Evolutionary conservation across 2,113 vertebrate species (phyloP).

Genomic region (Puma concolor): DNA sequence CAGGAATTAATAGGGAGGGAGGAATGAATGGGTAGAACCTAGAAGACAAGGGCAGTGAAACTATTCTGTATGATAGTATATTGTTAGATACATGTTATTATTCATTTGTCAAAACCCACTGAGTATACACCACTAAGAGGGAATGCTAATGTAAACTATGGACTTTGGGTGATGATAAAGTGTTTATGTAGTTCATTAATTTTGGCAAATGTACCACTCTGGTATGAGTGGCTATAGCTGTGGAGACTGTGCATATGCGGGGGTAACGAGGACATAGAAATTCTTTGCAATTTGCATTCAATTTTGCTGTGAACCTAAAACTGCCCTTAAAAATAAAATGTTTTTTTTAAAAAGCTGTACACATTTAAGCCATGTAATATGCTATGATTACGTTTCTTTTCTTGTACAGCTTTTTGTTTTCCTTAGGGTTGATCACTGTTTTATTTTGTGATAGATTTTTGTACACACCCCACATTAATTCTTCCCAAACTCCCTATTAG

Average conservation of each 20-base stretch:
- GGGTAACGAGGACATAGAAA: no score
- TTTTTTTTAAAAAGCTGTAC: neutral
- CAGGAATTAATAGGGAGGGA: neutral
- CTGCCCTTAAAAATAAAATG: neutral
- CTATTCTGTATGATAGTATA: no score
- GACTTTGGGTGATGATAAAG: neutral
- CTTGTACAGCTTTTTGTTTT: neutral
- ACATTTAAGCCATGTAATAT: neutral
- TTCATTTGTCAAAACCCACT: neutral
- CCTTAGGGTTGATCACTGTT: neutral
- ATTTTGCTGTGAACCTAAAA: constrained; percentile 27
- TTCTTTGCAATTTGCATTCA: no score
- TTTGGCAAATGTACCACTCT: neutral
- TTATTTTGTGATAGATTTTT: neutral
- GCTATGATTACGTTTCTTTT: neutral
- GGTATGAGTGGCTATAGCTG: neutral
- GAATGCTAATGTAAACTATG: no score
- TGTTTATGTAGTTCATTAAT: neutral
- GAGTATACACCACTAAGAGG: neutral
- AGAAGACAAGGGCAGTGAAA: neutral
- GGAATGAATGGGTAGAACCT: neutral
- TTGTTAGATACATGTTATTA: neutral
- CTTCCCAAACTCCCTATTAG: neutral
- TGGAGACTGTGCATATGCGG: neutral
- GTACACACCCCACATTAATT: neutral